These are phyloP conservation scores for Thalassarche chlororhynchos DNA, from an alignment of 2,113 vertebrate species.

Conservation along the genomic window DNA sequence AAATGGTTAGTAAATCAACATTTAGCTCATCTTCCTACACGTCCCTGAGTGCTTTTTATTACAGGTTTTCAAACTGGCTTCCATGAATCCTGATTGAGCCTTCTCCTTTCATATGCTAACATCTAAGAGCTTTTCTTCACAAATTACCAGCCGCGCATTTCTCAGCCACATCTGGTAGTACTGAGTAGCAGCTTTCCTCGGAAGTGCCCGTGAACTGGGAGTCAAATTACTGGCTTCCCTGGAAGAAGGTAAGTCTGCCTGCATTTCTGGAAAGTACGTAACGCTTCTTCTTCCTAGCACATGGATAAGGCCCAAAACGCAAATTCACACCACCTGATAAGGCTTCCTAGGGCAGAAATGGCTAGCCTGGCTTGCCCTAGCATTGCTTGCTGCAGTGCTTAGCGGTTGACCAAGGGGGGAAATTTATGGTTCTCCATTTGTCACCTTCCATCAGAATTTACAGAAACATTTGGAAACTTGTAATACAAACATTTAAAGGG, in stretches of 20 bases:
- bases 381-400: not conserved
- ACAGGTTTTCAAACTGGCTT: constrained; percentile 19
- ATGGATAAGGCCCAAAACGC: not conserved
- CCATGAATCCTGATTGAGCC: not conserved
- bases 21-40: constrained; percentile 3
- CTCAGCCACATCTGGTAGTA: constrained; percentile 2
- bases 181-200: not conserved
- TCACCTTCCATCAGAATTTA: not conserved
- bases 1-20: not conserved
- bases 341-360: not conserved
- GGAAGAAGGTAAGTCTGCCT: not conserved
- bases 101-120: constrained; percentile 43
- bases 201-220: not conserved
- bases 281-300: not conserved
- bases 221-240: not conserved
- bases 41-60: constrained; percentile 13
- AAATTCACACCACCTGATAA: not conserved
- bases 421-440: not conserved
- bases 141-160: not conserved
- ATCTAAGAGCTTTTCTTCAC: not conserved
- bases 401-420: not conserved
- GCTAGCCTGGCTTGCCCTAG: not conserved
- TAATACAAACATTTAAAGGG: not conserved
- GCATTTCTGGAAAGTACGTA: not conserved
- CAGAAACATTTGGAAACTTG: not conserved